Conservation (phyloP, 2,113 vertebrate genomes). For the Edolisoma coerulescens region DNA sequence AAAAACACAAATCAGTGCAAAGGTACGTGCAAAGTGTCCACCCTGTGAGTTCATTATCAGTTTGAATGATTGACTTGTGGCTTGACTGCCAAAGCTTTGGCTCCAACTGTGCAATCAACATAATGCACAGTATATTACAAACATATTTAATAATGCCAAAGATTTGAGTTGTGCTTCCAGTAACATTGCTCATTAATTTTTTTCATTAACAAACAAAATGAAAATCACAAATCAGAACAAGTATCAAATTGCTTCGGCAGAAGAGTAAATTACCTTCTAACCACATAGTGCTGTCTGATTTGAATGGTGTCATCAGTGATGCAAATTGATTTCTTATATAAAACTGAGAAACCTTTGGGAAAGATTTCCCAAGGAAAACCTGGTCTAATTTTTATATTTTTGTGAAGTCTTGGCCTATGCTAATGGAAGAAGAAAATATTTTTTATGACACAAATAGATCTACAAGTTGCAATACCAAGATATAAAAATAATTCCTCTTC, state of each 20-base stretch:
- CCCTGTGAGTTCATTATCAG: not conserved
- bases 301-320: slow-evolving; percentile 75
- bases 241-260: slow-evolving; percentile 71
- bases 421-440: not conserved
- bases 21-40: slow-evolving; percentile 77
- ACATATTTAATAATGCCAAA: slow-evolving; percentile 56
- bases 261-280: slow-evolving; percentile 76
- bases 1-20: slow-evolving; percentile 99
- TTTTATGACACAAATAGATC: not conserved
- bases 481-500: not conserved
- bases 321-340: slow-evolving; percentile 75
- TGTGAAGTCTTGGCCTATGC: not conserved
- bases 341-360: slow-evolving; percentile 58
- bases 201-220: slow-evolving; percentile 82
- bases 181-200: slow-evolving; percentile 79
- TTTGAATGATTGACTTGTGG: not conserved
- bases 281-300: slow-evolving; percentile 67
- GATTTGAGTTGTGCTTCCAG: slow-evolving; percentile 69
- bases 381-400: slow-evolving; percentile 39
- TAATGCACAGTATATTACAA: slow-evolving; percentile 31
- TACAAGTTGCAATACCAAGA: not conserved
- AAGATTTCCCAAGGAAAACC: slow-evolving; percentile 46
- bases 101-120: slow-evolving; percentile 30
- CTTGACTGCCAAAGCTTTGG: not conserved
- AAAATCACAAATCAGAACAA: slow-evolving; percentile 80